These are phyloP conservation scores for Neolamprologus longior DNA, from an alignment of 2,113 vertebrate species.

Conservation along the genomic window DNA sequence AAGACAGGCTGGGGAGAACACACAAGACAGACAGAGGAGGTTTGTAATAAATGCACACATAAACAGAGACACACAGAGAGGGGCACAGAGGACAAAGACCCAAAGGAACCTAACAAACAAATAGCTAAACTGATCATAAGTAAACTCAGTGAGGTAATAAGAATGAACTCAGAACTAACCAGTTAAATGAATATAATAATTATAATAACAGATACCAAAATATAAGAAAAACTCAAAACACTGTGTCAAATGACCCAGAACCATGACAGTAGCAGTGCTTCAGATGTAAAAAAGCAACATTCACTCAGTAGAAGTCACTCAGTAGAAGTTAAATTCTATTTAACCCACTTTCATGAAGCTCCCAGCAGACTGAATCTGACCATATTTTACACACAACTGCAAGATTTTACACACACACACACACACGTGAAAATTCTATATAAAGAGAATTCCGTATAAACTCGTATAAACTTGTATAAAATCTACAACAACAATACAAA, in stretches of 20 bases:
- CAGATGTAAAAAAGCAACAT: not conserved
- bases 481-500: not conserved
- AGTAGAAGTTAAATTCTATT: not conserved
- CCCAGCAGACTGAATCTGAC: not conserved
- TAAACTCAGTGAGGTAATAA: not conserved
- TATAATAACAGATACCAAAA: not conserved
- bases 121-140: too few relatives aligned
- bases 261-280: not conserved
- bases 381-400: not conserved
- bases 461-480: not conserved
- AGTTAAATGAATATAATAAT: not conserved
- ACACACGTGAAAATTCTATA: not conserved
- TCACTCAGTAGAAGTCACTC: not conserved
- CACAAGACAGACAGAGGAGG: not conserved
- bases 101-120: not conserved
- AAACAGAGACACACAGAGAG: not conserved
- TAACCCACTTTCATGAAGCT: not conserved
- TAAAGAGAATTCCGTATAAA: not conserved
- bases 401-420: not conserved
- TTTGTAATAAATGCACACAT: not conserved
- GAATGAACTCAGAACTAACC: not conserved
- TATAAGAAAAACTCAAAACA: not conserved
- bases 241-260: not conserved
- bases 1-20: not conserved
- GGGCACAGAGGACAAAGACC: not conserved